Conservation (phyloP, 2,113 vertebrate species). For the Hydrolagus affinis region DNA sequence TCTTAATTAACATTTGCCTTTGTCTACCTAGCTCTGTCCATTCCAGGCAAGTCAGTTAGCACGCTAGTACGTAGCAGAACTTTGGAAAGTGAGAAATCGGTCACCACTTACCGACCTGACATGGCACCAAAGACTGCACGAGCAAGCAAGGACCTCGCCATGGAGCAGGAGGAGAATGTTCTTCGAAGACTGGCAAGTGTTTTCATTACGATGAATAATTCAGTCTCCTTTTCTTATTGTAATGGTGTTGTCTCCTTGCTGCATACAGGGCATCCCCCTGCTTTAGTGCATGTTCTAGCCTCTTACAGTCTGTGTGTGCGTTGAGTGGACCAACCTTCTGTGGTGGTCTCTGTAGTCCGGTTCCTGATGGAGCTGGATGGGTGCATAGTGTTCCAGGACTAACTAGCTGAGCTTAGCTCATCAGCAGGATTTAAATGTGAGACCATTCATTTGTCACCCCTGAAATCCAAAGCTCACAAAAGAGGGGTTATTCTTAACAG, state of each 20-base stretch:
- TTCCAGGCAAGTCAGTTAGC: background rate
- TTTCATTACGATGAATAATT: background rate
- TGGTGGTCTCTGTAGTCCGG: no score
- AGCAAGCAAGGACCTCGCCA: background rate
- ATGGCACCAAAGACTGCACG: background rate
- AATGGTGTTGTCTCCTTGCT: no score
- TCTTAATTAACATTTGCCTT: background rate
- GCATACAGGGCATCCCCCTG: no score
- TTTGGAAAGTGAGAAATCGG: background rate
- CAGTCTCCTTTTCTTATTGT: no score
- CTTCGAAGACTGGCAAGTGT: conserved; percentile 6
- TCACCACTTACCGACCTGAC: background rate
- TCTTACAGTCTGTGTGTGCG: no score
- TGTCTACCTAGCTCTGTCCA: conserved; percentile 2
- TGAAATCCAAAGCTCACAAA: conserved; percentile 38
- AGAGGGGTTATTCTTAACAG: no score
- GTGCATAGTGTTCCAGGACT: background rate
- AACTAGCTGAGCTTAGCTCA: conserved; percentile 39
- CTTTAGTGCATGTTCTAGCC: no score
- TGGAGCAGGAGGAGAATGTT: background rate
- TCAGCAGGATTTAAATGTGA: conserved; percentile 47
- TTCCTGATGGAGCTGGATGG: background rate
- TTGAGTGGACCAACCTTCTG: no score
- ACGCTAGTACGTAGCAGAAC: background rate
- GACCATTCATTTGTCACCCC: conserved; percentile 42